Conservation (phyloP, 2,797 vertebrate genomes). For the Varecia variegata region DNA sequence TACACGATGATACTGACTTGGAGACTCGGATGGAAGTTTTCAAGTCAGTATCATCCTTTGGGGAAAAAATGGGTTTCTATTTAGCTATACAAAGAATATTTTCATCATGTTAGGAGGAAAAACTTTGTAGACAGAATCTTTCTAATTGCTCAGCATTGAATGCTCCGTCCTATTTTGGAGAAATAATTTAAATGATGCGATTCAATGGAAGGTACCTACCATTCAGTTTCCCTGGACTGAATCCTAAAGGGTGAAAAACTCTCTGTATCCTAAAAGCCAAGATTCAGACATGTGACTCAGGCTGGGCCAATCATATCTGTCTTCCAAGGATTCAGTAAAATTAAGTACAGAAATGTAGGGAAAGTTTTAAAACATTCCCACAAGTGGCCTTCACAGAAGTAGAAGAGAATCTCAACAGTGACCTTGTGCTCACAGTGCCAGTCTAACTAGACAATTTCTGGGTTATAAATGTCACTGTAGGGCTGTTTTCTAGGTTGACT, state of each 20-base stretch:
- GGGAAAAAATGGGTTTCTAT: background rate
- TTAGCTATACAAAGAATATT: background rate
- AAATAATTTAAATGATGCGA: background rate
- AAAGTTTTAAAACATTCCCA: background rate
- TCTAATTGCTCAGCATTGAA: background rate
- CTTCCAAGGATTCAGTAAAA: background rate
- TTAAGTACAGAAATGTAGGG: background rate
- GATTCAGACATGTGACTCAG: background rate
- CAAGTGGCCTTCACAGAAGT: background rate
- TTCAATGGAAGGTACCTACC: background rate
- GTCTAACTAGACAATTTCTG: background rate
- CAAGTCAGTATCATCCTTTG: background rate
- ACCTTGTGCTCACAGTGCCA: background rate
- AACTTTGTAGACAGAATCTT: background rate
- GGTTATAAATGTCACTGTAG: background rate
- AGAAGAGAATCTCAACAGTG: background rate
- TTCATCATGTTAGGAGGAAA: background rate
- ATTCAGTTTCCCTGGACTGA: background rate
- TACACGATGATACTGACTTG: background rate
- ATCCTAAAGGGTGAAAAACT: background rate
- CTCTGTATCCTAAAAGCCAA: background rate
- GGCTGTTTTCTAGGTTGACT: background rate
- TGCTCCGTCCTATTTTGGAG: background rate
- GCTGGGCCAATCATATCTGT: background rate
- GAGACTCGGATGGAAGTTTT: background rate